These are phyloP conservation scores for Eustalomyia histrio DNA, from an alignment of 2,888 invertebrate genomes.

Conservation along the genomic window DNA sequence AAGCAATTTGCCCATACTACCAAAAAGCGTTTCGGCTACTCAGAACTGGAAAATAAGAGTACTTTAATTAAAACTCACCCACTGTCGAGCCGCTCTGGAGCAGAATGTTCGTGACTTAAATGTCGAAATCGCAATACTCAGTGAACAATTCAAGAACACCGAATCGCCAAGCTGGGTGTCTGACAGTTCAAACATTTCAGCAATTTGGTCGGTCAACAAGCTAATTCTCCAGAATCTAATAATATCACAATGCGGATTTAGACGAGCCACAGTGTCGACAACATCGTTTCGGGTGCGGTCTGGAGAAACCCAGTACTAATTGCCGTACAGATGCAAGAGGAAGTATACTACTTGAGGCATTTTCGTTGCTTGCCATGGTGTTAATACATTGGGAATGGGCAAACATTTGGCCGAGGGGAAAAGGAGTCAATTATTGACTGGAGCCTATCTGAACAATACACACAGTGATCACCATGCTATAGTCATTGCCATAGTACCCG, in stretches of 20 bases:
- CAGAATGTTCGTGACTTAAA: conserved; percentile 1
- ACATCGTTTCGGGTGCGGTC: too few species aligned
- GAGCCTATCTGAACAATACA: neutral
- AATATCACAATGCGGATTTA: neutral
- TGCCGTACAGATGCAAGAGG: neutral
- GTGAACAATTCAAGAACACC: neutral
- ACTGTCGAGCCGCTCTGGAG: neutral
- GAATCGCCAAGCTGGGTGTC: neutral
- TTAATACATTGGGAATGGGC: neutral
- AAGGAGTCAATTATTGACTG: neutral
- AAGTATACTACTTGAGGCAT: neutral
- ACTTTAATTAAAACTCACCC: neutral
- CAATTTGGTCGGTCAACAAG: too few species aligned
- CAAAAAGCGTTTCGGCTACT: neutral
- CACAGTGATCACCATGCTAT: too few species aligned
- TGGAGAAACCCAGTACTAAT: neutral
- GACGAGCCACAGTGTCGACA: neutral
- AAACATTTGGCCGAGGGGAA: neutral
- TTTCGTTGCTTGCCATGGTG: neutral
- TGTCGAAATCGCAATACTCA: neutral
- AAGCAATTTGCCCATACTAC: neutral
- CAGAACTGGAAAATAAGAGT: neutral
- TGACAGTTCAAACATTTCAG: neutral
- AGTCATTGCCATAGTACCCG: too few species aligned
- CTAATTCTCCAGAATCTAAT: neutral